These are phyloP conservation scores for Erpobdella octoculata DNA, from an alignment of 2,888 invertebrate genomes.

Conservation along the genomic window DNA sequence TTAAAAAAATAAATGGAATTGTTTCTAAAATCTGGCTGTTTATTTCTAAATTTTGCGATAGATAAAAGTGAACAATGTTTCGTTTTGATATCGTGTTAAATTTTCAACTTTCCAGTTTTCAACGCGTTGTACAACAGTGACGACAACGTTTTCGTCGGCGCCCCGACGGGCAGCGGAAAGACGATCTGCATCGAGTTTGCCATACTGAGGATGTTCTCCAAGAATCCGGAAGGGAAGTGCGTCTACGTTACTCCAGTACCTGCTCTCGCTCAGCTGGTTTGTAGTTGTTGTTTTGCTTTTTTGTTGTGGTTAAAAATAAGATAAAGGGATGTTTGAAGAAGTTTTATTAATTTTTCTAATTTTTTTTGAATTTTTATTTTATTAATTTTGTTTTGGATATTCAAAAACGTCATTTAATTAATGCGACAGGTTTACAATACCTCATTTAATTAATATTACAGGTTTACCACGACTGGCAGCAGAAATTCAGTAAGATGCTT, in stretches of 20 bases:
- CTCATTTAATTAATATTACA: too few species aligned
- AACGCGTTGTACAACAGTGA: slow-evolving; percentile 96
- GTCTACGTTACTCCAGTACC: slow-evolving; percentile 91
- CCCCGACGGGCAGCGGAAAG: slow-evolving; percentile 60
- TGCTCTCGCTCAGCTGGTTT: slow-evolving; percentile 66
- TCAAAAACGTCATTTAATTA: too few species aligned
- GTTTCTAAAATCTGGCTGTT: neutral
- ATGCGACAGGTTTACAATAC: too few species aligned
- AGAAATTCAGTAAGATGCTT: slow-evolving; percentile 68
- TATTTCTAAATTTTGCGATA: neutral
- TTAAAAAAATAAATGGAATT: neutral
- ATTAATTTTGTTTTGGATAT: too few species aligned
- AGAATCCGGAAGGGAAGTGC: slow-evolving; percentile 61
- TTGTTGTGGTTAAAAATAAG: neutral
- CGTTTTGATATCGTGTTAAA: too few species aligned
- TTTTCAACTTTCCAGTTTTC: slow-evolving; percentile 65
- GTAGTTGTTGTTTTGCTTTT: neutral
- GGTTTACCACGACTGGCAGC: slow-evolving; percentile 78
- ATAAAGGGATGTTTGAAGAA: neutral
- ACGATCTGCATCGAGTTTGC: slow-evolving; percentile 94
- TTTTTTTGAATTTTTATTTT: too few species aligned
- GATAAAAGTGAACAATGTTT: too few species aligned
- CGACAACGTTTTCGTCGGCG: slow-evolving; percentile 84
- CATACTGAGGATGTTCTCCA: slow-evolving; percentile 65
- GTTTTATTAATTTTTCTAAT: too few species aligned